These are phyloP conservation scores for Pseudopleuronectes americanus DNA, from an alignment of 2,797 vertebrate species.

Conservation along the genomic window DNA sequence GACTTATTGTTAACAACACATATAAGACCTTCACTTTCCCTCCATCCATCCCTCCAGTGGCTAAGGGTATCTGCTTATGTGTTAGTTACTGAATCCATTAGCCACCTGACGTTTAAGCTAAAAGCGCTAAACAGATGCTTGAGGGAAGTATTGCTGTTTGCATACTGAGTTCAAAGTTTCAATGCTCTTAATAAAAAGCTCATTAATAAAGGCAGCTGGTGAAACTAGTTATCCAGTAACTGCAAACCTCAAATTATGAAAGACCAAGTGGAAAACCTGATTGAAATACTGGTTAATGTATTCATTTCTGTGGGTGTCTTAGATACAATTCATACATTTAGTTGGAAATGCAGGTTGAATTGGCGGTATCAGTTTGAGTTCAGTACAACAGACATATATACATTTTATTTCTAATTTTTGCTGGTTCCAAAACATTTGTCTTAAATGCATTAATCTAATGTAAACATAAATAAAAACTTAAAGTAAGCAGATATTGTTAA, in stretches of 20 bases:
- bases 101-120: conserved; percentile 10
- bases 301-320: too few relatives aligned
- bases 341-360: too few relatives aligned
- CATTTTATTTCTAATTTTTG: too few relatives aligned
- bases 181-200: neutral
- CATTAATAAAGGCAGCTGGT: neutral
- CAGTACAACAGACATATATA: too few relatives aligned
- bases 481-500: too few relatives aligned
- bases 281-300: neutral
- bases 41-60: conserved; percentile 5
- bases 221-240: neutral
- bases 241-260: neutral
- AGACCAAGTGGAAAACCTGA: neutral
- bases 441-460: too few relatives aligned
- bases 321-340: too few relatives aligned
- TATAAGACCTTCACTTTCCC: conserved; percentile 34
- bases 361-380: too few relatives aligned
- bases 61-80: conserved; percentile 38
- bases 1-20: conserved; percentile 61
- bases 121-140: too few relatives aligned
- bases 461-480: too few relatives aligned
- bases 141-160: too few relatives aligned
- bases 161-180: conserved; percentile 8
- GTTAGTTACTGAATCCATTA: conserved; percentile 26
- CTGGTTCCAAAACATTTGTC: too few relatives aligned